phyloP scores from a whole-genome alignment of 2,888 invertebrate genomes.

The Pachymerium ferrugineum region DNA sequence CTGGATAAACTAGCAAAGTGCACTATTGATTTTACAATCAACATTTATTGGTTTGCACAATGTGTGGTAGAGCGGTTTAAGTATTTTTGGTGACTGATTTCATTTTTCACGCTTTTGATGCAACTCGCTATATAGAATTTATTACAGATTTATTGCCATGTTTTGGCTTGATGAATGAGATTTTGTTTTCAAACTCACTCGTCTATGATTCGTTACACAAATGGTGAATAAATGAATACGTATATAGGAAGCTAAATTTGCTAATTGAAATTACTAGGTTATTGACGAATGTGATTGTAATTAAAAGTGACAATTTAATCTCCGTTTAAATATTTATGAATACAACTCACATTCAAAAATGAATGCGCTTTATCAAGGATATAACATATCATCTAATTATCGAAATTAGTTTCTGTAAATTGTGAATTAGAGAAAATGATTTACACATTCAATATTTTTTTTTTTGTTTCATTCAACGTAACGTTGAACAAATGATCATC shows the following conservation, averaged over 20 bases:
- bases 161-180: too few species aligned
- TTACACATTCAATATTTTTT: too few species aligned
- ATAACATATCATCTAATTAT: too few species aligned
- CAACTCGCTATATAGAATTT: neutral
- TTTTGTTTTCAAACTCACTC: too few species aligned
- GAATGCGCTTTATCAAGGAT: too few species aligned
- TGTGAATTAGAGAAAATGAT: too few species aligned
- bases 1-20: too few species aligned
- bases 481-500: too few species aligned
- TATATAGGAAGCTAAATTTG: neutral
- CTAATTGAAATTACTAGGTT: neutral
- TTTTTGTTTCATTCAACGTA: too few species aligned
- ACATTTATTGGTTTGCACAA: neutral
- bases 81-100: neutral
- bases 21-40: neutral
- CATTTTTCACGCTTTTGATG: neutral
- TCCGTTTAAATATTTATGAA: neutral
- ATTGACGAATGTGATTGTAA: neutral
- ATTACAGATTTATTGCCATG: neutral
- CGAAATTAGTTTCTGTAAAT: too few species aligned
- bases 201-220: too few species aligned
- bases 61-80: neutral
- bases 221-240: neutral
- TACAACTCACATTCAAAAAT: too few species aligned
- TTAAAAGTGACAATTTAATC: constrained; percentile 6